Base-by-base conservation (phyloP, 2,888 invertebrate species). In the Rhamphomyia laevipes region DNA sequence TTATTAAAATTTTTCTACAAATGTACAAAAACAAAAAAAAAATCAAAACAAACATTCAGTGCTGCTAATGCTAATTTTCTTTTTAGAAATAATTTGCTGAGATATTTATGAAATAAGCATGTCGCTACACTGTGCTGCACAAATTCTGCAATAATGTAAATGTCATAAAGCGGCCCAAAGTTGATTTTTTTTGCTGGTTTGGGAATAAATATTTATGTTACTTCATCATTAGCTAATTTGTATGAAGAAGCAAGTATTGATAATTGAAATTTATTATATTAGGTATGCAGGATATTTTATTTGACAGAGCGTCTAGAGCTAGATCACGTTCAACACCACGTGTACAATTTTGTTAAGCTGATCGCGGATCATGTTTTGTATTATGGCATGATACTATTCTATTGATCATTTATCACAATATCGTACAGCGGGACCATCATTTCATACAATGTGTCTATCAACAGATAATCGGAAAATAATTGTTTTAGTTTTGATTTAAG, bases 381-480 rank as follows among this genome's bases (percentile, higher is more conserved):
- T 69, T 89, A 18, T 89, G 88, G 88, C 77, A 78, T 56, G 88
- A 89, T 67, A 80, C 79, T 45, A n/a, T n/a, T n/a, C n/a, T n/a
- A 82, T 89, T 57, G 86, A 87, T 67, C 84, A 86, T 64, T 70
- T 87, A 54, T 82, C 84, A 10, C 77, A 81, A 50, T 89, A 88
- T 72, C 78, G 77, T 63, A 75, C 78, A 13, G 76, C 79, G n/a
- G 81, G 82, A 1, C 78, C 80, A 40, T 80, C 84, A 37, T 89
- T 89, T 64, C 89, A 89, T 67, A 88, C 87, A 37, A 81, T 89
- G 82, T 82, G 82, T 67, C 72, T 84, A 56, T 86, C 86, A 12
- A 62, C 76, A 31, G 87, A 89, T 65, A 86, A 87, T 67, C 78
- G 82, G 51, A 77, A 81, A 57, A 74, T 84, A 62, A 82, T 84